A percentile compares a stretch with the other conserved stretches of the same genome.
Evolutionary conservation across 2,888 invertebrate species (phyloP).

Genomic region (Empis livida): DNA sequence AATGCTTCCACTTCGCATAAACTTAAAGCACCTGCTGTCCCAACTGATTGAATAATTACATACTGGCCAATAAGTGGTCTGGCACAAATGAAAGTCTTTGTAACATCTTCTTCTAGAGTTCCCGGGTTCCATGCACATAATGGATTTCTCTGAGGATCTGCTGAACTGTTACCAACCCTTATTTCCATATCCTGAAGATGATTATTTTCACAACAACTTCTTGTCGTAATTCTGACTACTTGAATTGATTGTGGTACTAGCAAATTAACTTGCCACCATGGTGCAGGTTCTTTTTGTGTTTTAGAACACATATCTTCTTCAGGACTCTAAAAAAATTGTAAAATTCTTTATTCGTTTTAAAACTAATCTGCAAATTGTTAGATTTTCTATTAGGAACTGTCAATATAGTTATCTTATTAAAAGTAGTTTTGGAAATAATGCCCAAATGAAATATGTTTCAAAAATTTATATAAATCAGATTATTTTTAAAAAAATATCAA

Average conservation of each 20-base stretch:
- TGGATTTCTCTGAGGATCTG: constrained; percentile 74
- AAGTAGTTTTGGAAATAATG: too few relatives aligned
- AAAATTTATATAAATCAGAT: too few relatives aligned
- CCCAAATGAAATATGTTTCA: too few relatives aligned
- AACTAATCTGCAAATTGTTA: too few relatives aligned
- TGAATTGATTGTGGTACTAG: constrained; percentile 71
- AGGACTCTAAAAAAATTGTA: constrained; percentile 55
- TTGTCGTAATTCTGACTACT: constrained; percentile 74
- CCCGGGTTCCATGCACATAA: constrained; percentile 91
- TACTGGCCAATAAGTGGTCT: constrained; percentile 72
- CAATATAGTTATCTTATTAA: too few relatives aligned
- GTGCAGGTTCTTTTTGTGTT: constrained; percentile 78
- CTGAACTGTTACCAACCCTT: constrained; percentile 81
- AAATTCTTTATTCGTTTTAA: too few relatives aligned
- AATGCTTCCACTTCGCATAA: constrained; percentile 88
- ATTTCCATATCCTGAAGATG: constrained; percentile 81
- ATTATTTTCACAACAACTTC: constrained; percentile 57
- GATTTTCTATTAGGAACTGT: too few relatives aligned
- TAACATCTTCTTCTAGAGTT: constrained; percentile 82
- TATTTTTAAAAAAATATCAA: too few relatives aligned
- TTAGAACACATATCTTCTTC: constrained; percentile 82
- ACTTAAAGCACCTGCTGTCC: constrained; percentile 79
- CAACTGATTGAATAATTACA: constrained; percentile 79
- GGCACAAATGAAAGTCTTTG: constrained; percentile 81
- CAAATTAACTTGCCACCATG: constrained; percentile 88